These are phyloP conservation scores for Eustalomyia histrio DNA, from an alignment of 2,888 invertebrate genomes.

Conservation along the genomic window DNA sequence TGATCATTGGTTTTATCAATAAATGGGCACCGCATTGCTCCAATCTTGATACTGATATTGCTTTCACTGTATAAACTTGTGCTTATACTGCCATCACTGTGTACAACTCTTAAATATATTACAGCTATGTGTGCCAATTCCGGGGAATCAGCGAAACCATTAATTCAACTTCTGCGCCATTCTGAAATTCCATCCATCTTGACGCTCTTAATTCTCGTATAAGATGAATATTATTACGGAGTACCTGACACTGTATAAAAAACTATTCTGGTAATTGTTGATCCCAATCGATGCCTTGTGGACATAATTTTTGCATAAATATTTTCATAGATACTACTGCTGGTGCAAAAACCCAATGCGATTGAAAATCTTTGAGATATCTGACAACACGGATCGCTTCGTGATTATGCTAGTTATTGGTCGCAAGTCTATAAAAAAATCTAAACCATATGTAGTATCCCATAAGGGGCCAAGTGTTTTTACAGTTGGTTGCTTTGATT, in stretches of 20 bases:
- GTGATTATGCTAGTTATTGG: slow-evolving; percentile 11
- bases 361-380: slow-evolving; percentile 34
- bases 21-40: slow-evolving; percentile 39
- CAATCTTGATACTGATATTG: slow-evolving; percentile 3
- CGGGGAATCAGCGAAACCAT: slow-evolving; percentile 45
- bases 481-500: slow-evolving; percentile 57
- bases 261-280: slow-evolving; percentile 7
- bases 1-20: slow-evolving; percentile 27
- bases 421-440: slow-evolving; percentile 17
- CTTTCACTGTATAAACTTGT: slow-evolving; percentile 10
- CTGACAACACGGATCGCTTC: slow-evolving; percentile 26
- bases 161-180: slow-evolving; percentile 19
- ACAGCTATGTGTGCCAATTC: slow-evolving; percentile 48
- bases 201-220: slow-evolving; percentile 11
- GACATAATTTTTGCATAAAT: slow-evolving; percentile 42
- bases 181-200: slow-evolving; percentile 27
- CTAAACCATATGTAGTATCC: slow-evolving; percentile 29
- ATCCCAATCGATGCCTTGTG: slow-evolving; percentile 30
- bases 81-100: background rate
- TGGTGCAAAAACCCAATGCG: slow-evolving; percentile 35
- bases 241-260: background rate
- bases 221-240: background rate
- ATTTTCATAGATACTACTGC: slow-evolving; percentile 25
- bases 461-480: slow-evolving; percentile 34
- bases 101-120: slow-evolving; percentile 28